These are phyloP conservation scores for Alca torda DNA, from an alignment of 2,797 vertebrate species.

Conservation along the genomic window DNA sequence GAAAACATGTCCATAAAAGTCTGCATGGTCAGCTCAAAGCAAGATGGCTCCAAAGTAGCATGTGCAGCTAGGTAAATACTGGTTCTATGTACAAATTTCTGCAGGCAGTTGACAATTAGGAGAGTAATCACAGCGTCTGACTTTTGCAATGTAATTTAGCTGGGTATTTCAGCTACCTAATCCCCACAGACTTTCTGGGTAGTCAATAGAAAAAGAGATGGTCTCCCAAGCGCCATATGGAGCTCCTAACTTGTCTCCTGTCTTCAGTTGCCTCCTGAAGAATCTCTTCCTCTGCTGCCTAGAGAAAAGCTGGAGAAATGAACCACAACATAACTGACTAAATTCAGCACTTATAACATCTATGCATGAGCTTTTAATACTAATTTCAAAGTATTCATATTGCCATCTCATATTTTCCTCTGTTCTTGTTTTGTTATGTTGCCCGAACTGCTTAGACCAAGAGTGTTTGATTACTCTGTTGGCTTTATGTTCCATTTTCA, in stretches of 20 bases:
- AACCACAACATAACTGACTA: neutral
- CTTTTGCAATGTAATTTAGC: neutral
- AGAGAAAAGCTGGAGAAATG: neutral
- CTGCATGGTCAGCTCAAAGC: neutral
- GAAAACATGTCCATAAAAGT: neutral
- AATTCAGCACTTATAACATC: neutral
- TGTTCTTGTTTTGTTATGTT: neutral
- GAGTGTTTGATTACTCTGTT: neutral
- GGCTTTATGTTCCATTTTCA: neutral
- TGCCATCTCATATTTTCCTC: neutral
- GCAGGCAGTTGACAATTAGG: neutral
- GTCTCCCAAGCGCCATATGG: neutral
- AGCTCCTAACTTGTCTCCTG: neutral
- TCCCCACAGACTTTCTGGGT: neutral
- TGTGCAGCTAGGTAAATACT: neutral
- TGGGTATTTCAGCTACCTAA: neutral
- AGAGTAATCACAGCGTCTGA: neutral
- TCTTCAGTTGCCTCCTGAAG: neutral
- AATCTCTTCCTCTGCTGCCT: neutral
- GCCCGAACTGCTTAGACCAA: neutral
- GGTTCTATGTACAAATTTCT: neutral
- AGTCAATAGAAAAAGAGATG: neutral
- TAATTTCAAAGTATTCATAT: neutral
- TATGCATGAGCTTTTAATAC: neutral
- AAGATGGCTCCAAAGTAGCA: neutral